Evolutionary conservation across 2,113 vertebrate species (phyloP).

Genomic region (Oryzias curvinotus): DNA sequence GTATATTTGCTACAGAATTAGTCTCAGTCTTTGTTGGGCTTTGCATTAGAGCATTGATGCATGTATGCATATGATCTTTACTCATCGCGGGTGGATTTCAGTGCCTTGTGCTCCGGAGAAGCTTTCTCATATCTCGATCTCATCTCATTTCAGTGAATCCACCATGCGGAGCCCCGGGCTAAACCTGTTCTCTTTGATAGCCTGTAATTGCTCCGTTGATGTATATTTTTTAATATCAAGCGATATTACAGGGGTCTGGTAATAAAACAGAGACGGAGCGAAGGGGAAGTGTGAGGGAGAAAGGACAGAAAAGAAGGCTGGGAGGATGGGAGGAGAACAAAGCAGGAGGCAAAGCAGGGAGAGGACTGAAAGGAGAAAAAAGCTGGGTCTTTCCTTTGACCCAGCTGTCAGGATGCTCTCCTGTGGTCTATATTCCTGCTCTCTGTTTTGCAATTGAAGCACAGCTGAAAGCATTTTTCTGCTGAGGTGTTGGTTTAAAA

Average conservation of each 20-base stretch:
- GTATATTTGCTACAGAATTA: too few species aligned
- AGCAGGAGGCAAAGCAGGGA: conserved; percentile 32
- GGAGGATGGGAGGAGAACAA: conserved; percentile 3
- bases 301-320: too few species aligned
- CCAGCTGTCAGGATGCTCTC: background rate
- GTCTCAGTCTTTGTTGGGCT: conserved; percentile 18
- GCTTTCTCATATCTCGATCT: conserved; percentile 42
- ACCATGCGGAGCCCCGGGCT: conserved; percentile 63
- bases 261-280: conserved; percentile 66
- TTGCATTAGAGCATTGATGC: conserved; percentile 9
- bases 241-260: conserved; percentile 72
- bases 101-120: conserved; percentile 31
- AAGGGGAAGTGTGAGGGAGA: conserved; percentile 45
- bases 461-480: background rate
- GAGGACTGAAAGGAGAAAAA: conserved; percentile 8
- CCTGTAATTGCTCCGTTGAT: conserved; percentile 78
- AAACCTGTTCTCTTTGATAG: conserved; percentile 73
- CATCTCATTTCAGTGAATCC: conserved; percentile 53
- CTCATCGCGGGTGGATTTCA: conserved; percentile 22
- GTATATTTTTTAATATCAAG: conserved; percentile 83
- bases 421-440: background rate
- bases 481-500: too few species aligned
- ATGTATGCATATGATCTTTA: conserved; percentile 27
- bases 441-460: background rate
- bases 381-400: conserved; percentile 1